A percentile compares a stretch with the other conserved stretches of the same genome.
Conservation (phyloP, 2,797 vertebrate genomes). For the Oophaga sylvatica region DNA sequence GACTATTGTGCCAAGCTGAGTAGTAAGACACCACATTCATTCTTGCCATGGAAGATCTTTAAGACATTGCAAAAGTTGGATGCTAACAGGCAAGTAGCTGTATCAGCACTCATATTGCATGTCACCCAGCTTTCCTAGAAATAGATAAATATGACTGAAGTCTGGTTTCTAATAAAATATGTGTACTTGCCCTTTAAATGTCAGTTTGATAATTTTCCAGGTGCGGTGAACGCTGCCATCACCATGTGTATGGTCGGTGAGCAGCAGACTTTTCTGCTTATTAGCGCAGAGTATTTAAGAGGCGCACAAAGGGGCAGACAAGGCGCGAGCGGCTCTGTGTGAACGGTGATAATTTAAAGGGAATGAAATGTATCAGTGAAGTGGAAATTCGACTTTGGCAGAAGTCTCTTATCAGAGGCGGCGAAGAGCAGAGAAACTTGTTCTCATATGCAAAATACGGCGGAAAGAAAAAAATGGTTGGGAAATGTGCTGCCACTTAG, state of each 20-base stretch:
- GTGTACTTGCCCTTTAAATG: neutral
- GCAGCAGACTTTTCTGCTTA: neutral
- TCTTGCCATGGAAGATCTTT: too few species aligned
- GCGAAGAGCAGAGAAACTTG: slow-evolving; percentile 10
- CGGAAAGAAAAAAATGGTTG: neutral
- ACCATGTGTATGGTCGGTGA: neutral
- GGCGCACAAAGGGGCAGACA: neutral
- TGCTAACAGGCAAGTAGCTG: neutral
- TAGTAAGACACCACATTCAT: too few species aligned
- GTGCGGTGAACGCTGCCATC: neutral
- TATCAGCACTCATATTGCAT: neutral
- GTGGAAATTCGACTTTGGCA: slow-evolving; percentile 44
- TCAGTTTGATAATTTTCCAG: neutral
- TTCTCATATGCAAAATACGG: slow-evolving; percentile 48
- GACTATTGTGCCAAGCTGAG: too few species aligned
- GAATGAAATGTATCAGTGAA: slow-evolving; percentile 45
- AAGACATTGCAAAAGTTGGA: neutral
- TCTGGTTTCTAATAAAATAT: neutral
- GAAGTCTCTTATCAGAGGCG: slow-evolving; percentile 50
- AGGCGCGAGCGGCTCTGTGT: neutral
- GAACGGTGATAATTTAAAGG: slow-evolving; percentile 50
- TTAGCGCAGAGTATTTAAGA: slow-evolving; percentile 21
- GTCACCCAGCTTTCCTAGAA: neutral
- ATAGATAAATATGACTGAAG: too few species aligned
- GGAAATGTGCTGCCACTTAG: slow-evolving; percentile 44